Evolutionary conservation across 2,888 invertebrate species (phyloP).

Genomic region (Ecliptopera silaceata): DNA sequence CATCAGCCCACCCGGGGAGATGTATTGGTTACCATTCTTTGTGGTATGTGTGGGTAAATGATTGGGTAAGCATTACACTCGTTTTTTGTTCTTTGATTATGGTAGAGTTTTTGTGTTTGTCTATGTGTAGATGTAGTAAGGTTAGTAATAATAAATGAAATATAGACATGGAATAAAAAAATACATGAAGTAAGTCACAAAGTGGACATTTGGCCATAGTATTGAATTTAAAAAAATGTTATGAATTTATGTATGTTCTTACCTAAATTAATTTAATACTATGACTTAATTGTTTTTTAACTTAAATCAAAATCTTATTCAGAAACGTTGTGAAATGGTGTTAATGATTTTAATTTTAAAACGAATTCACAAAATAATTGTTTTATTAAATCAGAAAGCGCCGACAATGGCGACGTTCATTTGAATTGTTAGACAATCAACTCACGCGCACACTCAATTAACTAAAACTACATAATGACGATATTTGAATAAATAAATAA

Average conservation of each 20-base stretch:
- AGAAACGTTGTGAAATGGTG: not conserved
- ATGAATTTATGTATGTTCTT: too few species aligned
- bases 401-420: not conserved
- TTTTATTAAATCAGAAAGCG: not conserved
- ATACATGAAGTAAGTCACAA: too few species aligned
- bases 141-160: too few species aligned
- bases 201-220: too few species aligned
- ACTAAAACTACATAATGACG: not conserved
- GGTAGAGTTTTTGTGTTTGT: not conserved
- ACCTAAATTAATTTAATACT: too few species aligned
- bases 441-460: constrained; percentile 4
- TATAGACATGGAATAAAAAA: too few species aligned
- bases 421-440: constrained; percentile 11
- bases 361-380: too few species aligned
- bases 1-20: constrained; percentile 14
- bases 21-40: not conserved
- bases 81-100: not conserved
- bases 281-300: too few species aligned
- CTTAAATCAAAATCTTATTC: too few species aligned
- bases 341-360: not conserved
- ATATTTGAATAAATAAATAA: constrained; percentile 14
- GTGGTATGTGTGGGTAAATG: constrained; percentile 5
- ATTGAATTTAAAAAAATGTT: too few species aligned
- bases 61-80: constrained; percentile 6
- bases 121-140: too few species aligned